These are phyloP conservation scores for Abrostola tripartita DNA, from an alignment of 2,888 invertebrate genomes.

Conservation along the genomic window DNA sequence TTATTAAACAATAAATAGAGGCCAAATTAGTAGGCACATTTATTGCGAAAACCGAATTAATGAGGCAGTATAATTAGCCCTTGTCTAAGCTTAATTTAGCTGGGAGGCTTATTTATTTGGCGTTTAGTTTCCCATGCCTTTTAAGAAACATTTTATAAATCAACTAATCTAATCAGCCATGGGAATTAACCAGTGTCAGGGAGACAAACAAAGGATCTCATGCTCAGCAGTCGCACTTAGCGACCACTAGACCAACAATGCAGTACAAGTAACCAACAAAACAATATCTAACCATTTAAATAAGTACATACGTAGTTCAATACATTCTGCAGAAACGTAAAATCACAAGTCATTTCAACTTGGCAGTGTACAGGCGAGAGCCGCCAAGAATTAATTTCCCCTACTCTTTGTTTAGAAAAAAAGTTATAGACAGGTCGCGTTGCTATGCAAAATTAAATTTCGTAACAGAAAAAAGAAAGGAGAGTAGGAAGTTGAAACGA, in stretches of 20 bases:
- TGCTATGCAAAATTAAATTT: slow-evolving; percentile 4
- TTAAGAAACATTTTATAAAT: not conserved
- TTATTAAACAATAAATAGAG: slow-evolving; percentile 1
- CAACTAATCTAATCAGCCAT: no score
- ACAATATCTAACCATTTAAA: no score
- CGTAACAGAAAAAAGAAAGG: not conserved
- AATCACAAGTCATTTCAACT: not conserved
- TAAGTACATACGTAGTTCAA: no score
- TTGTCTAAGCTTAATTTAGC: not conserved
- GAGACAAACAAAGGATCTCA: no score
- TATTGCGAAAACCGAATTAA: not conserved
- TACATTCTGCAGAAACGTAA: not conserved
- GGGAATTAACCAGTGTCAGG: no score
- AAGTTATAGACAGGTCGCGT: slow-evolving; percentile 1
- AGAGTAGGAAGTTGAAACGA: slow-evolving; percentile 2
- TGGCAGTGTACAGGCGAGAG: not conserved
- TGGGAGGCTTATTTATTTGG: not conserved
- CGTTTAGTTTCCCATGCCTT: not conserved
- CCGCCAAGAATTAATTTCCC: not conserved
- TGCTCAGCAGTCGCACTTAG: no score
- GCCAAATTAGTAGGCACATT: not conserved
- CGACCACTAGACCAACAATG: no score
- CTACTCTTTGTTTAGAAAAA: slow-evolving; percentile 1
- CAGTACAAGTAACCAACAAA: no score
- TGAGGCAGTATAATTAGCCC: not conserved